Conservation (phyloP, 2,113 vertebrate species). For the Strigops habroptila region DNA sequence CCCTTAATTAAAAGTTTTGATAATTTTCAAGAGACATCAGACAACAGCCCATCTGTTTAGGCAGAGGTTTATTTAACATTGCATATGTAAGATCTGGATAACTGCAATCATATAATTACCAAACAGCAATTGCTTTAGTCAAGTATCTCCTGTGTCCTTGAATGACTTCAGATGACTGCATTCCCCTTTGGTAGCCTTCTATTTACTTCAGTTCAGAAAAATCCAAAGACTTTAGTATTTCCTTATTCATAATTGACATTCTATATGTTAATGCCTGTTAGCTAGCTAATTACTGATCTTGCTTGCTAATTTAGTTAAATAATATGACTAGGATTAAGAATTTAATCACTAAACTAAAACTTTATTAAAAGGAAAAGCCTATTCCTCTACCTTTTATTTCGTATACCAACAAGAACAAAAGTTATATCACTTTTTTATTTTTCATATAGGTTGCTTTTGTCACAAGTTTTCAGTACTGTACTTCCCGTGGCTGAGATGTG, state of each 20-base stretch:
- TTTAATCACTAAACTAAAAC: neutral
- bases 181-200: neutral
- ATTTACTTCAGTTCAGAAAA: neutral
- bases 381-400: neutral
- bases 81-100: neutral
- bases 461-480: neutral
- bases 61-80: conserved; percentile 35
- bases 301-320: neutral
- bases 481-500: neutral
- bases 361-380: neutral
- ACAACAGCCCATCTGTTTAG: conserved; percentile 40
- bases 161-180: neutral
- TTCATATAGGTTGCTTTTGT: neutral
- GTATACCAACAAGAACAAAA: neutral
- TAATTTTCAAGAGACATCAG: neutral
- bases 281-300: neutral
- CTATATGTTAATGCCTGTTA: neutral
- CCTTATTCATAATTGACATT: neutral
- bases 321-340: neutral
- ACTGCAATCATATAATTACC: neutral
- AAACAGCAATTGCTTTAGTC: neutral
- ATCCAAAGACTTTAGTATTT: neutral
- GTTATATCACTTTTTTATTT: neutral
- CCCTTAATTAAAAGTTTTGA: conserved; percentile 30
- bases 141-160: neutral